These are phyloP conservation scores for Autographa pulchrina DNA, from an alignment of 2,888 invertebrate species.

Conservation along the genomic window DNA sequence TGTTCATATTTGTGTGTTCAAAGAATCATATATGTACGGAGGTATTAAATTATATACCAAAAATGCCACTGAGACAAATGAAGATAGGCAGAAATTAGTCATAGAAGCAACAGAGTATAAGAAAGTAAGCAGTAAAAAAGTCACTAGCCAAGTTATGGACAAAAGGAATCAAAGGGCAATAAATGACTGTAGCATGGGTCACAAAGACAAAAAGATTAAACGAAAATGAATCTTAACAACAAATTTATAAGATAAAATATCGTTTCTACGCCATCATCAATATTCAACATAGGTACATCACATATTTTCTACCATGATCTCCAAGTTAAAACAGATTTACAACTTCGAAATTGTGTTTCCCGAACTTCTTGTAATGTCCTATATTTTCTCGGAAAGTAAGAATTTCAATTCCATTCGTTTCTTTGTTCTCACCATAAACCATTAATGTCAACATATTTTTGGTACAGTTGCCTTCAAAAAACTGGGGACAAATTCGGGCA, in stretches of 20 bases:
- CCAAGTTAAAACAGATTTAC: conserved; percentile 51
- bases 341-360: conserved; percentile 48
- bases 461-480: conserved; percentile 44
- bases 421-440: conserved; percentile 41
- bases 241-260: conserved; percentile 12
- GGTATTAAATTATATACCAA: too few relatives aligned
- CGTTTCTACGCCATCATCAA: conserved; percentile 19
- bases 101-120: too few relatives aligned
- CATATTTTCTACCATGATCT: conserved; percentile 19
- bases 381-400: conserved; percentile 29
- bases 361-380: conserved; percentile 22
- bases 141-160: too few relatives aligned
- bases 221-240: not conserved
- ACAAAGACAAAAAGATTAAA: not conserved
- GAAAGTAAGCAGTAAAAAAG: too few relatives aligned
- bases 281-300: not conserved
- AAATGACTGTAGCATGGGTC: not conserved
- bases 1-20: too few relatives aligned
- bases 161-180: not conserved
- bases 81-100: too few relatives aligned
- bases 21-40: too few relatives aligned
- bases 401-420: conserved; percentile 52
- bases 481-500: conserved; percentile 36
- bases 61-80: too few relatives aligned
- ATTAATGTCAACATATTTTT: conserved; percentile 58